Evolutionary conservation across 2,888 invertebrate species (phyloP).

Genomic region (Acronicta psi): DNA sequence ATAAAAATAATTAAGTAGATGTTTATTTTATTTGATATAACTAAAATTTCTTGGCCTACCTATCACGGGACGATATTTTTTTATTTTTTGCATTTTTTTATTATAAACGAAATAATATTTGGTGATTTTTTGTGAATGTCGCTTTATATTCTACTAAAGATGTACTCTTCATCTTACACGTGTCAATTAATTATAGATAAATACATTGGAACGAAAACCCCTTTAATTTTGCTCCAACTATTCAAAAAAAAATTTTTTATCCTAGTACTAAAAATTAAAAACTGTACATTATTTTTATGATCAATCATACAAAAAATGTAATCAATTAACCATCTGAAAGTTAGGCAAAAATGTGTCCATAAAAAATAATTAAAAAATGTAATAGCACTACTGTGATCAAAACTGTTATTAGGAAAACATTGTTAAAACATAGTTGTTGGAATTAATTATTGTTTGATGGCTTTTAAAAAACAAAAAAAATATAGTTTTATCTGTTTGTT

Average conservation of each 20-base stretch:
- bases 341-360: constrained; percentile 41
- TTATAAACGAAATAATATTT: neutral
- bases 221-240: constrained; percentile 24
- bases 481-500: neutral
- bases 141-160: too few relatives aligned
- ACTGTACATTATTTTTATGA: neutral
- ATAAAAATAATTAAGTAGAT: too few relatives aligned
- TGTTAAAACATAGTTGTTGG: constrained; percentile 62
- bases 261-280: constrained; percentile 9
- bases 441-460: constrained; percentile 45
- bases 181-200: constrained; percentile 35
- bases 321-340: constrained; percentile 23
- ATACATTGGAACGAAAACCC: neutral
- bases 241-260: neutral
- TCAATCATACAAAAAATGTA: neutral
- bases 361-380: constrained; percentile 30
- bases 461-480: constrained; percentile 30
- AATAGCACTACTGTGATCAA: constrained; percentile 64
- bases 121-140: neutral
- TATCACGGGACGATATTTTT: too few relatives aligned
- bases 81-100: too few relatives aligned
- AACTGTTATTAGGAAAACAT: constrained; percentile 63
- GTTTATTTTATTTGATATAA: too few relatives aligned
- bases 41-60: too few relatives aligned
- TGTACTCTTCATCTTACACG: constrained; percentile 1